Base-by-base conservation (phyloP, 1,140 invertebrate genomes). In the Diprion similis region DNA sequence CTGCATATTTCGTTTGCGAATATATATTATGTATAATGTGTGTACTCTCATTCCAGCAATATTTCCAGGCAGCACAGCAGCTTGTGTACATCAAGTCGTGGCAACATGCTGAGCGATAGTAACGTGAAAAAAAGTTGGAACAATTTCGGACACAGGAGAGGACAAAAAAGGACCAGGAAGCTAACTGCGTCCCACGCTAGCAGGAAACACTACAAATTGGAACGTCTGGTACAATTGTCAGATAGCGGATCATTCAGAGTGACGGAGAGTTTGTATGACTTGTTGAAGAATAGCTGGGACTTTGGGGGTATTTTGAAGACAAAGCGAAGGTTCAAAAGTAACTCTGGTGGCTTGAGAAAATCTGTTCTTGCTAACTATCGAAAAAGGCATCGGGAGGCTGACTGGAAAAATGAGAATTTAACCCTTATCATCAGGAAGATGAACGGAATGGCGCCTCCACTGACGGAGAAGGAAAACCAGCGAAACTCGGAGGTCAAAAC, bases 351-450 rank as follows among this genome's bases (percentile, higher is more conserved):
- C 66, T 70, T 67, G 13, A 66, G 68, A 66, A 48, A 37, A 17
- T 74, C 51, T 6, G 17, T 15, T 66, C 70, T 67, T 70, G 24
- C 59, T 10, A 70, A 9, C 7, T 74, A 74, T 19, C 37, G 68
- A 46, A 65, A n/a, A 13, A 71, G 65, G 46, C 48, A 64, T 73
- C 68, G 15, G 13, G 18, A 59, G n/a, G 10, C 19, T 24, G 59
- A 48, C 18, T 74, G 68, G 73, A 64, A 74, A 18, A 69, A 69
- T 46, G 70, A 71, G 24, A 65, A 17, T 17, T 46, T 74, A 37
- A 71, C 68, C 46, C 46, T 74, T 8, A 17, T 46, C n/a, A 9
- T 74, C 18, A 70, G 17, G 11, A 66, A 70, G 46, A 66, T 19
- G 9, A 37, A 46, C 67, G 46, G 7, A 67, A 46, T n/a, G n/a